phyloP scores from a whole-genome alignment of 2,888 invertebrate species.

The Iphiclides podalirius region DNA sequence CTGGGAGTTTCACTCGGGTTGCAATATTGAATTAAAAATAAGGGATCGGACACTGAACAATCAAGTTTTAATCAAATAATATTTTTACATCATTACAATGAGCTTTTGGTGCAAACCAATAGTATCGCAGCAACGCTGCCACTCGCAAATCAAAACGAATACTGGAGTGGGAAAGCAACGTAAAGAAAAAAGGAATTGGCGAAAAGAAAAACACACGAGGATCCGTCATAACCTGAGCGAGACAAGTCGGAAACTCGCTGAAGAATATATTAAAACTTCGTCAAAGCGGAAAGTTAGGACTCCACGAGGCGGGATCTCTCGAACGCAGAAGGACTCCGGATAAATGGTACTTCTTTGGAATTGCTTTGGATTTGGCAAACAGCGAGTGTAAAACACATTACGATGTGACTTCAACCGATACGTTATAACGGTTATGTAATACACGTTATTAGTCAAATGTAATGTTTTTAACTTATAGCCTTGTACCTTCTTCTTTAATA shows the following conservation, averaged over 20 bases:
- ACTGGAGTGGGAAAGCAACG: constrained; percentile 24
- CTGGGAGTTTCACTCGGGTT: too few species aligned
- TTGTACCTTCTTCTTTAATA: too few species aligned
- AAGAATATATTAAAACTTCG: constrained; percentile 80
- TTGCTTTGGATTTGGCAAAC: constrained; percentile 37
- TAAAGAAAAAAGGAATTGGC: constrained; percentile 7
- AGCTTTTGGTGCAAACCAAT: too few species aligned
- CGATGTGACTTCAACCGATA: constrained; percentile 8
- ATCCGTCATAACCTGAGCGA: constrained; percentile 63
- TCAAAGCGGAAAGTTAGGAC: constrained; percentile 74
- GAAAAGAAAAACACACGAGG: constrained; percentile 39
- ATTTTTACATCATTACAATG: too few species aligned
- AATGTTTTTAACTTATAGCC: too few species aligned
- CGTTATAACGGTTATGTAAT: not conserved
- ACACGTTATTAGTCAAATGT: too few species aligned
- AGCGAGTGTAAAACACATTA: constrained; percentile 22
- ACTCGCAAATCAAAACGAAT: too few species aligned
- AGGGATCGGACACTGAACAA: too few species aligned
- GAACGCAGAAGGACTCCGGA: constrained; percentile 37
- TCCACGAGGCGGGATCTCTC: constrained; percentile 50
- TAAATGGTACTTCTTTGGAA: constrained; percentile 35
- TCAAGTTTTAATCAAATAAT: too few species aligned
- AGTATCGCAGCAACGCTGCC: too few species aligned
- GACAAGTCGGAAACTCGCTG: constrained; percentile 65
- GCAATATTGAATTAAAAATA: too few species aligned